A percentile compares a stretch with the other conserved stretches of the same genome.
Conservation (phyloP, 2,888 invertebrate genomes). For the Cephonodes hylas region DNA sequence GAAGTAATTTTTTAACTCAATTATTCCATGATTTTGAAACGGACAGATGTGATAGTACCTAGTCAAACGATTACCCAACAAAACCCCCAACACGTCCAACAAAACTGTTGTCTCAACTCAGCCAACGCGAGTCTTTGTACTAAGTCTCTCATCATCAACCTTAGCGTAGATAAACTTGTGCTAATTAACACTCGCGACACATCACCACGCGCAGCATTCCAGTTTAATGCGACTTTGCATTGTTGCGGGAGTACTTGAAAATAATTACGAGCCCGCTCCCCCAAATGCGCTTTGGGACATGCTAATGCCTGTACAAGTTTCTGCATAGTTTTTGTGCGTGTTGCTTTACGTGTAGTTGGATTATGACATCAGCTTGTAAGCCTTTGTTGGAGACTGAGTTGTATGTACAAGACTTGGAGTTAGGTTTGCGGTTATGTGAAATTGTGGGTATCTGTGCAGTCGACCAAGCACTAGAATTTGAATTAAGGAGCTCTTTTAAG, state of each 20-base stretch:
- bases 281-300: background rate
- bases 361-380: too few species aligned
- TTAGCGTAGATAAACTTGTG: conserved; percentile 57
- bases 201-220: conserved; percentile 49
- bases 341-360: background rate
- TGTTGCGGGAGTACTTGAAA: conserved; percentile 16
- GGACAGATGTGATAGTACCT: background rate
- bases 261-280: conserved; percentile 4
- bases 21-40: background rate
- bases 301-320: background rate
- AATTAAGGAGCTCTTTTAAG: too few species aligned
- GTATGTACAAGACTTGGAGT: too few species aligned
- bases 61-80: background rate
- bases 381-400: too few species aligned
- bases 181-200: conserved; percentile 63
- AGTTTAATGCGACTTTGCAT: conserved; percentile 36
- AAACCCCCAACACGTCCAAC: background rate
- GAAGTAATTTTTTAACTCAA: too few species aligned
- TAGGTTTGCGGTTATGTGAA: too few species aligned
- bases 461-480: too few species aligned
- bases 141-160: conserved; percentile 17
- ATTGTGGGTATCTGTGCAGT: too few species aligned
- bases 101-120: background rate
- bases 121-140: background rate
- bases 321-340: background rate